phyloP scores from a whole-genome alignment of 2,797 vertebrate genomes.

The Pempheris klunzingeri region DNA sequence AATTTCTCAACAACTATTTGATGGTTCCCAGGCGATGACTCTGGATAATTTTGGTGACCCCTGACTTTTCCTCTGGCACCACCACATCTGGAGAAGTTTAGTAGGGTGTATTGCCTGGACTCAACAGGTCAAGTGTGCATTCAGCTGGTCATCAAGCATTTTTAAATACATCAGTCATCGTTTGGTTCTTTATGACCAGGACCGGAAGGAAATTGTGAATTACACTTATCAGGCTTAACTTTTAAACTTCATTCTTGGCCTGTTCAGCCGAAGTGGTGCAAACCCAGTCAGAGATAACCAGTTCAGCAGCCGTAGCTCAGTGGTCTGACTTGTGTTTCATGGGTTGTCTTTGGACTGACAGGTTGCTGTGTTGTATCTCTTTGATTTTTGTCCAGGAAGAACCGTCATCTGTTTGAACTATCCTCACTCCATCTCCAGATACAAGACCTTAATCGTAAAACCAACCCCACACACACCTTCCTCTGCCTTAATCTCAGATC shows the following conservation, averaged over 20 bases:
- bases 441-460: constrained; percentile 87
- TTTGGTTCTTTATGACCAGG: background rate
- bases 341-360: background rate
- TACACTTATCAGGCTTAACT: background rate
- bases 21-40: background rate
- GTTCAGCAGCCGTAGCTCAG: background rate
- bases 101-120: background rate
- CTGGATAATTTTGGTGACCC: background rate
- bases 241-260: background rate
- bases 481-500: constrained; percentile 90
- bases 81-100: background rate
- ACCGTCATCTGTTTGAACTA: constrained; percentile 90
- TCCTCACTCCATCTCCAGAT: constrained; percentile 87
- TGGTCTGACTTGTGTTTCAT: background rate
- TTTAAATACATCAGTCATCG: background rate
- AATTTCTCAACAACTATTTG: no score
- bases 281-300: background rate
- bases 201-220: background rate
- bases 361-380: background rate
- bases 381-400: constrained; percentile 72
- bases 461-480: constrained; percentile 85
- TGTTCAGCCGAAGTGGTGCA: background rate
- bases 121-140: background rate
- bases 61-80: background rate
- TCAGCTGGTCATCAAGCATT: background rate